Conservation (phyloP, 2,888 invertebrate genomes). For the Phragmatobia fuliginosa region DNA sequence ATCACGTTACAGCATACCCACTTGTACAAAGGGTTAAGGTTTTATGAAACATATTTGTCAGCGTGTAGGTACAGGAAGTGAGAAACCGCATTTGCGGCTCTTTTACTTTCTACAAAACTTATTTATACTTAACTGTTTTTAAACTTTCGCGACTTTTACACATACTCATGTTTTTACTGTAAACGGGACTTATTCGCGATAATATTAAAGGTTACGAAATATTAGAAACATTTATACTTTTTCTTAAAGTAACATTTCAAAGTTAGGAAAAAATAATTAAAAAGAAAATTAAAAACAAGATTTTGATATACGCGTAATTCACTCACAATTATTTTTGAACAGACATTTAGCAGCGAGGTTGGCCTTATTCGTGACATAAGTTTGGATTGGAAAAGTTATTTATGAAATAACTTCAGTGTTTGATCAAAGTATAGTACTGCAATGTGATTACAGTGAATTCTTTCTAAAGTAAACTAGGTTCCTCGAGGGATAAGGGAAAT, state of each 20-base stretch:
- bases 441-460: neutral
- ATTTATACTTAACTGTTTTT: too few relatives aligned
- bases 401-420: neutral
- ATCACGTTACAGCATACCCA: slow-evolving; percentile 5
- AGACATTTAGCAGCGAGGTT: neutral
- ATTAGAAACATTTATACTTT: too few relatives aligned
- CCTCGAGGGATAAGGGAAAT: neutral
- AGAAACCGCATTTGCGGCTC: too few relatives aligned
- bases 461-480: slow-evolving; percentile 4
- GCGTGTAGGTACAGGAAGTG: too few relatives aligned
- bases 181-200: too few relatives aligned
- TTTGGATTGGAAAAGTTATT: neutral
- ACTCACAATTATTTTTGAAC: neutral
- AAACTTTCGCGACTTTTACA: too few relatives aligned
- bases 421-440: neutral
- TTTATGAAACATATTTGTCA: neutral
- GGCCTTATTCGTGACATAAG: neutral
- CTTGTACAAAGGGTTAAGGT: neutral
- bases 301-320: neutral
- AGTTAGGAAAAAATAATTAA: too few relatives aligned
- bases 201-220: too few relatives aligned
- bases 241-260: too few relatives aligned
- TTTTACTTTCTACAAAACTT: too few relatives aligned
- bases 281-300: too few relatives aligned
- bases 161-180: too few relatives aligned